Evolutionary conservation across 2,888 invertebrate species (phyloP).

Genomic region (Cyclophora punctaria): DNA sequence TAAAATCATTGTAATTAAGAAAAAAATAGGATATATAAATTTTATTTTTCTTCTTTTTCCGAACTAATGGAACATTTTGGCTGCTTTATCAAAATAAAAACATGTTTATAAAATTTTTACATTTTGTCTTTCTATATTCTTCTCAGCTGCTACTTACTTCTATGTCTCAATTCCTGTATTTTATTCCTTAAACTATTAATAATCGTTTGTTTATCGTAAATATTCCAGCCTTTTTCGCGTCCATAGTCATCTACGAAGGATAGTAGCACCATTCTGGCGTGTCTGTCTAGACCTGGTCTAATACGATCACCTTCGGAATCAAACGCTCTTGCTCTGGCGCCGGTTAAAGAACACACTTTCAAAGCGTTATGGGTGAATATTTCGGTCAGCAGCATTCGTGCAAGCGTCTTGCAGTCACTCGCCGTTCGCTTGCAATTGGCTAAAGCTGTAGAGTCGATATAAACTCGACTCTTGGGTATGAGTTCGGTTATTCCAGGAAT

Average conservation of each 20-base stretch:
- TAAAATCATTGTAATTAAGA: too few relatives aligned
- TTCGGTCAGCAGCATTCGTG: constrained; percentile 2
- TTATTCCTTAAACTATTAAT: constrained; percentile 1
- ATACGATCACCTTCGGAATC: not conserved
- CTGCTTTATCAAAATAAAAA: too few relatives aligned
- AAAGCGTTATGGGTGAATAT: constrained; percentile 4
- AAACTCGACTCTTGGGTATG: constrained; percentile 1
- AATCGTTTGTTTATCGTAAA: not conserved
- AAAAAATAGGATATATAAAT: too few relatives aligned
- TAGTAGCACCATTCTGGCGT: constrained; percentile 1
- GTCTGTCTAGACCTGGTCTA: constrained; percentile 5
- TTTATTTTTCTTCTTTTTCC: too few relatives aligned
- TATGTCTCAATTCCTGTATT: not conserved
- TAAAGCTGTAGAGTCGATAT: not conserved
- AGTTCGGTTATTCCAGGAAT: constrained; percentile 2
- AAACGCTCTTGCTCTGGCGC: constrained; percentile 3
- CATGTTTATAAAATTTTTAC: too few relatives aligned
- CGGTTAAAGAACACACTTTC: constrained; percentile 3
- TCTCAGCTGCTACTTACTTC: not conserved
- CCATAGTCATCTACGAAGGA: constrained; percentile 2
- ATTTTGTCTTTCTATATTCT: not conserved
- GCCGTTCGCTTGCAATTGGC: not conserved
- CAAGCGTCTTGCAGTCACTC: constrained; percentile 3
- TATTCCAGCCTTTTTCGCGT: not conserved
- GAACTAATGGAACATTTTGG: too few relatives aligned